Percentiles rank a stretch among this genome's conserved stretches.
These are phyloP conservation scores for Mustela nigripes DNA, from an alignment of 2,113 vertebrate genomes.

Conservation along the genomic window DNA sequence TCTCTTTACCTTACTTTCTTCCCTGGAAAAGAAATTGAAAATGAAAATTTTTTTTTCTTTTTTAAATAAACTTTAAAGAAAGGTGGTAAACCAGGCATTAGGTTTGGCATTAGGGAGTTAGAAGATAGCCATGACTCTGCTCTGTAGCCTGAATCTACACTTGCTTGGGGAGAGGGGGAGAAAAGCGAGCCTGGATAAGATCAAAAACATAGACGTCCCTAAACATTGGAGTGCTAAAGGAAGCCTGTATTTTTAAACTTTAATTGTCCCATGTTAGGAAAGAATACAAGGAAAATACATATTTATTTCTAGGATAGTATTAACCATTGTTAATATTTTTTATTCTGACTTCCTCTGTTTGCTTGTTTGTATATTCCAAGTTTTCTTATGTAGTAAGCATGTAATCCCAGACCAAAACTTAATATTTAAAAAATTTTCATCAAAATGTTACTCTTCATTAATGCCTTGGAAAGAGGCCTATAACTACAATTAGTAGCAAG, in stretches of 20 bases:
- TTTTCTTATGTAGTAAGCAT: not conserved
- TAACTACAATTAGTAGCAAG: conserved; percentile 2
- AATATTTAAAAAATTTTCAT: conserved; percentile 49
- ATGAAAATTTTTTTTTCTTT: not conserved
- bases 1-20: conserved; percentile 1
- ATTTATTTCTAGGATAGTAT: not conserved
- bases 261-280: not conserved
- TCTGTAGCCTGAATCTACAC: not conserved
- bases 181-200: not conserved
- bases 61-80: conserved; percentile 56
- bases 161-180: not conserved
- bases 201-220: not conserved
- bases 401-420: conserved; percentile 32
- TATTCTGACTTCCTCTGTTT: not conserved
- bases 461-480: not conserved
- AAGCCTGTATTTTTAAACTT: not conserved
- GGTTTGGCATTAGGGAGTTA: not conserved
- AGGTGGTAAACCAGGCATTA: conserved; percentile 21
- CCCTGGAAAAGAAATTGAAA: conserved; percentile 40
- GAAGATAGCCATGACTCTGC: not conserved
- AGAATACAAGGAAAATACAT: not conserved
- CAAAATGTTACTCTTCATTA: not conserved
- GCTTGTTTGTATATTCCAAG: not conserved
- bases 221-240: not conserved
- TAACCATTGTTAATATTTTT: not conserved